These are phyloP conservation scores for Acrocephalus arundinaceus DNA, from an alignment of 2,113 vertebrate genomes.

Conservation along the genomic window DNA sequence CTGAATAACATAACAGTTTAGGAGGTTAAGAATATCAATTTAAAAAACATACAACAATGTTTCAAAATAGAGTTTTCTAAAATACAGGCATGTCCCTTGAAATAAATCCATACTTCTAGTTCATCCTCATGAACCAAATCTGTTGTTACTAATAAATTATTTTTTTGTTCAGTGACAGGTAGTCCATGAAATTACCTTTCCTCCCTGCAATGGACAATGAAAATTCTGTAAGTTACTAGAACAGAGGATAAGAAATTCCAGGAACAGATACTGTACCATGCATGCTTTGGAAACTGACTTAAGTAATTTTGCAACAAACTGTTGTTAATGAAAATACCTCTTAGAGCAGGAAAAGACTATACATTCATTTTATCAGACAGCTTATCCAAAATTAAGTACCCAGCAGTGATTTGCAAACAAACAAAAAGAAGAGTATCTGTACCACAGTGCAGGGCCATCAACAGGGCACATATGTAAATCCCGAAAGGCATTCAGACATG, in stretches of 20 bases:
- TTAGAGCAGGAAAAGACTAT: background rate
- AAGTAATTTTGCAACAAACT: background rate
- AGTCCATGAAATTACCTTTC: background rate
- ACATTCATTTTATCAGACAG: background rate
- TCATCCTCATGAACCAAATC: background rate
- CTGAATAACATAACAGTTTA: background rate
- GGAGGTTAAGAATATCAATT: background rate
- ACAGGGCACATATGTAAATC: background rate
- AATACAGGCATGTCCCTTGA: background rate
- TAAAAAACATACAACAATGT: background rate
- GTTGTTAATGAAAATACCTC: background rate
- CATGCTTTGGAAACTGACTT: background rate
- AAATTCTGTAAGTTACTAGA: background rate
- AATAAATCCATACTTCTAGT: background rate
- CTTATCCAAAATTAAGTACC: background rate
- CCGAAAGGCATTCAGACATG: background rate
- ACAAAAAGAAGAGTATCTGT: background rate
- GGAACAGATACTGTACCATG: background rate
- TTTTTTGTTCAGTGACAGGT: background rate
- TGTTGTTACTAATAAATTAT: background rate
- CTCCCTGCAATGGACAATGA: background rate
- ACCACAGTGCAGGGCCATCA: background rate
- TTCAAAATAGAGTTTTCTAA: background rate
- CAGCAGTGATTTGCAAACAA: background rate
- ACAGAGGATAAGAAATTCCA: slow-evolving; percentile 10